These are phyloP conservation scores for Colossoma macropomum DNA, from an alignment of 2,113 vertebrate genomes.

Conservation along the genomic window DNA sequence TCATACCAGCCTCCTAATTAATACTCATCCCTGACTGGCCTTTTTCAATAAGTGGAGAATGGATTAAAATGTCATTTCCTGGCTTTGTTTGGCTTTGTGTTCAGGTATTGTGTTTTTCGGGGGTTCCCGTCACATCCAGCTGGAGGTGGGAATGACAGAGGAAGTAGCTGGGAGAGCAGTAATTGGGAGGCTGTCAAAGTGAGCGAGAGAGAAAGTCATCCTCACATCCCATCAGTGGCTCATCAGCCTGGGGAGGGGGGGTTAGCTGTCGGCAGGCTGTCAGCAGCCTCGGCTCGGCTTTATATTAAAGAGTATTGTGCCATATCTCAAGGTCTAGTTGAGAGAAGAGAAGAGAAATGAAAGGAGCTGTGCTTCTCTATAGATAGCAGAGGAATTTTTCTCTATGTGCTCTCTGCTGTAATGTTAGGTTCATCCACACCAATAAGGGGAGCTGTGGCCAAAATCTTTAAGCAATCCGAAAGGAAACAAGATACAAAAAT, in stretches of 20 bases:
- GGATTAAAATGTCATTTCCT: constrained; percentile 51
- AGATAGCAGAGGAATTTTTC: constrained; percentile 44
- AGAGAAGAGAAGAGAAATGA: constrained; percentile 53
- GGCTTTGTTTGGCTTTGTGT: constrained; percentile 25
- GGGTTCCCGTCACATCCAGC: constrained; percentile 49
- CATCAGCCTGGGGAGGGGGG: constrained; percentile 44
- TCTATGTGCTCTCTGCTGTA: constrained; percentile 11
- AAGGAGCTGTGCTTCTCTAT: constrained; percentile 50
- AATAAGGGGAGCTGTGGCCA: not conserved
- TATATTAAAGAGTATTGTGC: constrained; percentile 60
- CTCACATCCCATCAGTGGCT: constrained; percentile 58
- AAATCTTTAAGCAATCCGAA: too few species aligned
- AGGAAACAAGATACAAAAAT: too few species aligned
- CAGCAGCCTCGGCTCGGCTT: constrained; percentile 48
- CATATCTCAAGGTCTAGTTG: constrained; percentile 60
- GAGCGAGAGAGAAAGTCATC: constrained; percentile 52
- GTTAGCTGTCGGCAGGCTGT: constrained; percentile 54
- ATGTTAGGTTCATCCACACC: not conserved
- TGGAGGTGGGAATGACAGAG: constrained; percentile 51
- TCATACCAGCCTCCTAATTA: constrained; percentile 37
- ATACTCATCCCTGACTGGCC: constrained; percentile 27
- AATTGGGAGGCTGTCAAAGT: constrained; percentile 64
- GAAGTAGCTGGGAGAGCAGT: constrained; percentile 57
- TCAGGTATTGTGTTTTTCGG: constrained; percentile 53
- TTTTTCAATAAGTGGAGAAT: constrained; percentile 22